Conservation (phyloP, 2,113 vertebrate species). For the Seriola dumerili region DNA sequence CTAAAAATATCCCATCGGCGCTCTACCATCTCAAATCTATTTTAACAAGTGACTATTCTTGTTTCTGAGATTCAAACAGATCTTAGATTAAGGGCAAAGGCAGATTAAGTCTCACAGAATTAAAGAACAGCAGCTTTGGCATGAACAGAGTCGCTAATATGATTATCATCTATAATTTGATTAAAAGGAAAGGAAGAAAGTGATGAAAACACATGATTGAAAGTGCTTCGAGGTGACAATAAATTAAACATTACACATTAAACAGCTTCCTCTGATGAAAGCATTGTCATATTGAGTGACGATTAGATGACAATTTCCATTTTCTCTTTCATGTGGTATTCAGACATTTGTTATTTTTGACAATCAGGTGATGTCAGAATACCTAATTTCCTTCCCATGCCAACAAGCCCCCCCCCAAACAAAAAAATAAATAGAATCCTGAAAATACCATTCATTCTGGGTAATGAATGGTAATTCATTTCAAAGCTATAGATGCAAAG, state of each 20-base stretch:
- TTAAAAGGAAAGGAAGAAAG: conserved; percentile 68
- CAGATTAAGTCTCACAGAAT: conserved; percentile 68
- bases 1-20: conserved; percentile 55
- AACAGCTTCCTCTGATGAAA: conserved; percentile 55
- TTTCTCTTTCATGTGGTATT: not conserved
- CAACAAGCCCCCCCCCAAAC: not conserved
- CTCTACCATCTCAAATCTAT: conserved; percentile 52
- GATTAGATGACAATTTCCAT: conserved; percentile 21
- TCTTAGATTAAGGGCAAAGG: conserved; percentile 72
- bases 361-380: conserved; percentile 1
- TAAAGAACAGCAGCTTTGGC: conserved; percentile 52
- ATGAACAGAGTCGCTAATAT: conserved; percentile 54
- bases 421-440: no score
- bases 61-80: conserved; percentile 68
- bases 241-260: conserved; percentile 62
- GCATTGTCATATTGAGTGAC: conserved; percentile 24
- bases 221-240: conserved; percentile 55
- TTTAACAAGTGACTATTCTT: conserved; percentile 59
- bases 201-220: conserved; percentile 61
- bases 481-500: not conserved
- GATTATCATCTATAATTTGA: conserved; percentile 77
- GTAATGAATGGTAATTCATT: no score
- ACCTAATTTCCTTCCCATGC: not conserved
- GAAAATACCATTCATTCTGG: not conserved
- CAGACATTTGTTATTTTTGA: conserved; percentile 20